Base-by-base conservation (phyloP, 1,140 invertebrate species). In the Catajapyx aquilonaris region DNA sequence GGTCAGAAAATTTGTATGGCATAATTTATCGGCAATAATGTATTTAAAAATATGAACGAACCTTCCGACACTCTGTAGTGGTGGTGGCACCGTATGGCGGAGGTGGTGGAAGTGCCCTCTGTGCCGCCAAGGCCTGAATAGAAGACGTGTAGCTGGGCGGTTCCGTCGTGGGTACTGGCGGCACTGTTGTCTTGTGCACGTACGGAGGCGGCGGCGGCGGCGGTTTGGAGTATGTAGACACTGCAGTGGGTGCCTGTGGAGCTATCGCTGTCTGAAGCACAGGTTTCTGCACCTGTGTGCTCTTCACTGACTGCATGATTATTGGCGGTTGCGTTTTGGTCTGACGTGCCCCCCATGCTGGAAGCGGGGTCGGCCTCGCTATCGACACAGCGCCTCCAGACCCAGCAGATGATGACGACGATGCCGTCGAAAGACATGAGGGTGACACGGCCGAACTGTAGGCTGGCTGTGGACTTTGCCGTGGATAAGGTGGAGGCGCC, bases 281-380 rank as follows among this genome's bases (percentile, higher is more conserved):
- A 0, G 88, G 88, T 55, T 93, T 93, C 49, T 88, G 81, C 4
- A 91, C 85, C 54, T 87, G 83, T 1, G 83, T 88, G 61, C 81
- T 87, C 52, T 87, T 88, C 1, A 93, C 88, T 17, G 83, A 86
- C 52, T 93, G 86, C 86, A 93, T 91, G 21, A 93, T 90, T 38
- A 93, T 84, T 0, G 85, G 86, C 11, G 83, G 75, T 49, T 91
- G 85, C 1, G 74, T 76, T 47, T 81, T 77, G 13, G 80, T 73
- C 52, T 81, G 76, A 30, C 79, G 65, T 31, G 76, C 75, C n/a
- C 76, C 70, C 71, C 73, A 77, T 32, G 74, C 70, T 31, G 28
- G 34, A 16, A 76, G 55, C 2, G 78, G 76, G 32, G 76, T 76
- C 2, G 79, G 76, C 44, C 71, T 60, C 11, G 74, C 68, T 64